A percentile compares a stretch with the other conserved stretches of the same genome.
phyloP scores from a whole-genome alignment of 2,113 vertebrate genomes.

The Phyllostomus discolor region DNA sequence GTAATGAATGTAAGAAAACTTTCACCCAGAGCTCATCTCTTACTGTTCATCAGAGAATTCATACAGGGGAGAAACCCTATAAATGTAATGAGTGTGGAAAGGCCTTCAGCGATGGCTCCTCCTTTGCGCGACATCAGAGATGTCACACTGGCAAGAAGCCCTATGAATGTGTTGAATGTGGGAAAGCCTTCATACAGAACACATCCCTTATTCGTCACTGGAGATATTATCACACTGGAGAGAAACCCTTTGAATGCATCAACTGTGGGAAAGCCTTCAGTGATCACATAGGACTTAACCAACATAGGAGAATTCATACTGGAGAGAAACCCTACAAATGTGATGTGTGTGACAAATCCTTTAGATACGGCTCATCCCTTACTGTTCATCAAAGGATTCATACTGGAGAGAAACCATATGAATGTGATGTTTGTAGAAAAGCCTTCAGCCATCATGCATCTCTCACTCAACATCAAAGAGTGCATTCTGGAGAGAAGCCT shows the following conservation, averaged over 20 bases:
- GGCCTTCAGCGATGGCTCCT: slow-evolving; percentile 71
- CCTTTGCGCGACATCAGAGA: slow-evolving; percentile 71
- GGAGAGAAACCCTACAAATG: slow-evolving; percentile 70
- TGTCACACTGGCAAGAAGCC: slow-evolving; percentile 71
- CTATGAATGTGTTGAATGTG: slow-evolving; percentile 59
- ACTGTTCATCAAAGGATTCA: slow-evolving; percentile 72
- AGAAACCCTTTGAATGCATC: slow-evolving; percentile 58
- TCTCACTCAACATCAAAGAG: slow-evolving; percentile 73
- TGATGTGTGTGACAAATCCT: slow-evolving; percentile 56
- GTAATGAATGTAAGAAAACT: slow-evolving; percentile 67
- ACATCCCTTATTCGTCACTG: slow-evolving; percentile 65
- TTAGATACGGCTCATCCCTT: slow-evolving; percentile 65
- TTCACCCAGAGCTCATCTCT: slow-evolving; percentile 74
- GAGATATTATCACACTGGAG: slow-evolving; percentile 57
- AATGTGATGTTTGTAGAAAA: slow-evolving; percentile 68
- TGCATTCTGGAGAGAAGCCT: slow-evolving; percentile 72
- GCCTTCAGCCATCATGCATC: slow-evolving; percentile 74
- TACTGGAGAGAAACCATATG: slow-evolving; percentile 66
- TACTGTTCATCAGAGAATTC: slow-evolving; percentile 67
- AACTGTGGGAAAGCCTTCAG: slow-evolving; percentile 72
- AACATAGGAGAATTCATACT: slow-evolving; percentile 64
- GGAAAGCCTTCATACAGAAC: slow-evolving; percentile 70
- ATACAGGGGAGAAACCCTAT: slow-evolving; percentile 74
- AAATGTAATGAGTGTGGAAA: slow-evolving; percentile 57
- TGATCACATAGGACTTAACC: slow-evolving; percentile 66